Conservation (phyloP, 2,113 vertebrate species). For the Chaenocephalus aceratus region DNA sequence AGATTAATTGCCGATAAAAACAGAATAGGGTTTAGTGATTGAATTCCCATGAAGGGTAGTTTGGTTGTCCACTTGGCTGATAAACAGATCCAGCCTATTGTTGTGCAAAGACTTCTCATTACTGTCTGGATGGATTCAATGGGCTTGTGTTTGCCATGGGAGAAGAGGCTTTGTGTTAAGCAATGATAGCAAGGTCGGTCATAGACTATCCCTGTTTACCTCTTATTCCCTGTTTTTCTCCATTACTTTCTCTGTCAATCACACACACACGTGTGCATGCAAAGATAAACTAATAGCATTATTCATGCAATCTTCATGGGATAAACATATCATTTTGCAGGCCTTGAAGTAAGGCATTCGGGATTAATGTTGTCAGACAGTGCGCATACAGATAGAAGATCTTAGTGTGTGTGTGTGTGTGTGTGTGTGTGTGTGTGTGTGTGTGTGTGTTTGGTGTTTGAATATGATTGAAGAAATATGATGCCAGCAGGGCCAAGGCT, state of each 20-base stretch:
- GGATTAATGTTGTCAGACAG: background rate
- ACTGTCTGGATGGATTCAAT: slow-evolving; percentile 50
- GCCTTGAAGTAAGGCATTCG: background rate
- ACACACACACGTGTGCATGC: background rate
- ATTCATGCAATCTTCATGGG: background rate
- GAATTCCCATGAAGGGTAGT: slow-evolving; percentile 50
- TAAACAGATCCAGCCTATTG: slow-evolving; percentile 61
- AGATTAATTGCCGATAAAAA: slow-evolving; percentile 61
- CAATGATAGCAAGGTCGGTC: slow-evolving; percentile 46
- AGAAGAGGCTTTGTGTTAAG: slow-evolving; percentile 47
- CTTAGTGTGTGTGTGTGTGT: background rate
- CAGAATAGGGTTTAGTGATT: slow-evolving; percentile 55
- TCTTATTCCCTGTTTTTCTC: slow-evolving; percentile 16
- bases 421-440: background rate
- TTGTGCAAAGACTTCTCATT: slow-evolving; percentile 60
- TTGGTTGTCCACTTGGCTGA: slow-evolving; percentile 41
- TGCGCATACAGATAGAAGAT: background rate
- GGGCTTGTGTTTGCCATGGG: slow-evolving; percentile 47
- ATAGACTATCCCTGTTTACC: slow-evolving; percentile 10
- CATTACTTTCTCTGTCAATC: background rate
- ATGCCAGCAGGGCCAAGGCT: slow-evolving; percentile 21
- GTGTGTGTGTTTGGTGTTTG: background rate
- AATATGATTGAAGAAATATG: slow-evolving; percentile 15
- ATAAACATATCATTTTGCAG: background rate
- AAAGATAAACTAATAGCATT: background rate